These are phyloP conservation scores for Ricordea florida DNA, from an alignment of 92 coral and sea anemone species.

Conservation along the genomic window DNA sequence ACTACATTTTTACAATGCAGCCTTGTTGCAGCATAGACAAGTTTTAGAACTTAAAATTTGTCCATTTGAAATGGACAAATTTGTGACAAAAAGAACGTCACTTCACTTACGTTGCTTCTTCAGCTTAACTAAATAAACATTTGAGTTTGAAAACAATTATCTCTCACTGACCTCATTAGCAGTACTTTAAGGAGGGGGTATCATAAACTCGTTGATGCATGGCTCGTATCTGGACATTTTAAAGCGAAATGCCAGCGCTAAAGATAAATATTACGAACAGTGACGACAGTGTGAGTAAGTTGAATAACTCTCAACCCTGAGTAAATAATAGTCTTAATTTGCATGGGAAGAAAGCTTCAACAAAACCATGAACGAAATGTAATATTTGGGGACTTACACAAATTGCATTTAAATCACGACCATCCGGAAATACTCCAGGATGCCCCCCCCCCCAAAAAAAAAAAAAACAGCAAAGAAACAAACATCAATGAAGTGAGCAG, in stretches of 20 bases:
- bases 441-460: no score
- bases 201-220: neutral
- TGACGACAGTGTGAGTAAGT: neutral
- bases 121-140: no score
- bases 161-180: slow-evolving; percentile 1
- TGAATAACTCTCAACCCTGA: neutral
- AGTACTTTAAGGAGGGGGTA: neutral
- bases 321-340: no score
- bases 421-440: neutral
- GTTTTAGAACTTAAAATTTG: no score
- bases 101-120: no score
- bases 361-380: neutral
- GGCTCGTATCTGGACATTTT: neutral
- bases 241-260: neutral
- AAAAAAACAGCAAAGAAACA: neutral
- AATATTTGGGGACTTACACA: neutral
- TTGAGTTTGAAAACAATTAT: neutral
- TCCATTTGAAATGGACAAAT: no score
- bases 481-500: neutral
- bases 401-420: slow-evolving; percentile 2
- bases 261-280: neutral
- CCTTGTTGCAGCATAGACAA: neutral
- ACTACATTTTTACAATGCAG: neutral
- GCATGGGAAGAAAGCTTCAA: no score
- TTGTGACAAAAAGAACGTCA: no score